Percentiles rank a stretch among this genome's conserved stretches.
Conservation (phyloP, 1,140 invertebrate species). For the Drosophila punjabiensis region DNA sequence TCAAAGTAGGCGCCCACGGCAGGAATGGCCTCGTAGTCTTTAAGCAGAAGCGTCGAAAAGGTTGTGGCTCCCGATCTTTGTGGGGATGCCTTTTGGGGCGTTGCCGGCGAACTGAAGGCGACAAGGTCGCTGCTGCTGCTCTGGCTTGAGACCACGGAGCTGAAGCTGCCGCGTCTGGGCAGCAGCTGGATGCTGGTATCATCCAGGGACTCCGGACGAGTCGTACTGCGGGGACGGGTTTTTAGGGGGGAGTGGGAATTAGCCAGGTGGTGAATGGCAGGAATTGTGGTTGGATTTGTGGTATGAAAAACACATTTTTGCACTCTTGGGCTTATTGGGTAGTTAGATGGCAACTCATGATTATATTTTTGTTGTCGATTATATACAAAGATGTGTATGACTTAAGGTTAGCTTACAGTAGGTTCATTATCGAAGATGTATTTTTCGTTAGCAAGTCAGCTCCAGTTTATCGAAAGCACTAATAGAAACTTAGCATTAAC, state of each 20-base stretch:
- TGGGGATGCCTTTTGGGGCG: conserved; percentile 49
- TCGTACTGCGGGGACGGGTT: conserved; percentile 32
- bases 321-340: conserved; percentile 23
- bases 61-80: not conserved
- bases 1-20: conserved; percentile 73
- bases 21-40: conserved; percentile 72
- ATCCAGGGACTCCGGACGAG: conserved; percentile 56
- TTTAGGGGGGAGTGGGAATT: not conserved
- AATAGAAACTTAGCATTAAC: conserved; percentile 73
- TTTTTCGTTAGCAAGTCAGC: conserved; percentile 63
- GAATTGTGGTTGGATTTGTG: conserved; percentile 2
- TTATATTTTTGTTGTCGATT: conserved; percentile 36
- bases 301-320: conserved; percentile 50
- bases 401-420: conserved; percentile 69
- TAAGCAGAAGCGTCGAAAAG: conserved; percentile 47
- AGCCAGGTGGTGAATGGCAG: not conserved
- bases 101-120: conserved; percentile 46
- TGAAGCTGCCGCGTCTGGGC: conserved; percentile 60
- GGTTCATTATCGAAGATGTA: conserved; percentile 36
- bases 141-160: conserved; percentile 67
- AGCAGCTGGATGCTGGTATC: conserved; percentile 53
- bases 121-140: conserved; percentile 56
- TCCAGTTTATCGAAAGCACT: conserved; percentile 79
- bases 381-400: conserved; percentile 45
- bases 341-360: conserved; percentile 19